Evolutionary conservation across 2,113 vertebrate genomes (phyloP).

Genomic region (Ciconia boyciana): DNA sequence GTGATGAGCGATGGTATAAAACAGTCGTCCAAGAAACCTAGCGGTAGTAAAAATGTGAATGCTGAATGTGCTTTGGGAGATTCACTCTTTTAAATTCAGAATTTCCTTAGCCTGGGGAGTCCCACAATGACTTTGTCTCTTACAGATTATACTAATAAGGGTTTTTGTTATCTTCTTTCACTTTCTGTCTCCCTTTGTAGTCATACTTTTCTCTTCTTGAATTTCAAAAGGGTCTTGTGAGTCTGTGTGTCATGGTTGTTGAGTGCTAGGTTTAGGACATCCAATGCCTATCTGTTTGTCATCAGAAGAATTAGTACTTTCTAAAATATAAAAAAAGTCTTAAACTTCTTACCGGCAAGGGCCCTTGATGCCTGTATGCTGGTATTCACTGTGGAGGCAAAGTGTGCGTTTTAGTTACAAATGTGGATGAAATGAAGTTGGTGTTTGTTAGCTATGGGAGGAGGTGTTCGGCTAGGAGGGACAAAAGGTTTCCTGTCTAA

Average conservation of each 20-base stretch:
- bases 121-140: background rate
- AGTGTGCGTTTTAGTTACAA: background rate
- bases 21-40: background rate
- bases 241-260: background rate
- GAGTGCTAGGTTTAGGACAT: fast-evolving
- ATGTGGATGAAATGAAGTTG: background rate
- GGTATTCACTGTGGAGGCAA: background rate
- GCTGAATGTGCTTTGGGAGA: background rate
- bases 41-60: background rate
- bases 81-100: background rate
- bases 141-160: background rate
- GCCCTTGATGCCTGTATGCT: background rate
- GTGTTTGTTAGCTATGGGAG: background rate
- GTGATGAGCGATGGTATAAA: background rate
- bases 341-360: background rate
- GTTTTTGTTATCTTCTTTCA: background rate
- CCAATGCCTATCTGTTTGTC: background rate
- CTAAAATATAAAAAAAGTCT: background rate
- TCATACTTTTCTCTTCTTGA: background rate
- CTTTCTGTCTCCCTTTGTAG: background rate
- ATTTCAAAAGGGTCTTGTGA: background rate
- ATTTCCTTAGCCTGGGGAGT: background rate
- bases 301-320: background rate
- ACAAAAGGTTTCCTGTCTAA: background rate
- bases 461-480: background rate